Conservation (phyloP, 2,113 vertebrate species). For the Panurus biarmicus region DNA sequence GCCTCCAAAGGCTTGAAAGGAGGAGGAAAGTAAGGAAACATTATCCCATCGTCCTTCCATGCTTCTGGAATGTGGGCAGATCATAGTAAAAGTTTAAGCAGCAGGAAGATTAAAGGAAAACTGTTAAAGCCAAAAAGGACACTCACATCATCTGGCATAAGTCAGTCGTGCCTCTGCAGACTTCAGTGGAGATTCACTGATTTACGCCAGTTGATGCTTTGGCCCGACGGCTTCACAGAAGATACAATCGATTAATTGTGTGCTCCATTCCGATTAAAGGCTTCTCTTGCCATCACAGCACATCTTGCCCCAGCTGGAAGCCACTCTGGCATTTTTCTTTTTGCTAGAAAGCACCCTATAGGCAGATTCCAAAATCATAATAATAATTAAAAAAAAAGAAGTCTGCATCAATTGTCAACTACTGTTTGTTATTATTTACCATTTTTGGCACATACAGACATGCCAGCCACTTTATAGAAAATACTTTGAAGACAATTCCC, state of each 20-base stretch:
- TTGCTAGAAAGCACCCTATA: constrained; percentile 28
- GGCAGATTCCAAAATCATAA: constrained; percentile 29
- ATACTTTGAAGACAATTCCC: not conserved
- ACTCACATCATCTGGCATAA: constrained; percentile 40
- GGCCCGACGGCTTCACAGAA: not conserved
- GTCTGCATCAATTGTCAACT: not conserved
- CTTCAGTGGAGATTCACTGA: not conserved
- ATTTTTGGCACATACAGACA: not conserved
- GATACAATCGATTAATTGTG: constrained; percentile 19
- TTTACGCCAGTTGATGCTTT: constrained; percentile 29
- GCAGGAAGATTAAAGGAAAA: constrained; percentile 60
- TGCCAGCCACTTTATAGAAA: constrained; percentile 2
- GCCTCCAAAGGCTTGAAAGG: constrained; percentile 53
- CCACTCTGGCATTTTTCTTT: constrained; percentile 25
- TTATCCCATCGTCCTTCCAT: constrained; percentile 32
- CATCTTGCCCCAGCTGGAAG: constrained; percentile 44
- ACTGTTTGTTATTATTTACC: constrained; percentile 31
- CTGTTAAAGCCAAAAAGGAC: constrained; percentile 46
- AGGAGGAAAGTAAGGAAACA: constrained; percentile 54
- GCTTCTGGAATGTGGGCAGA: constrained; percentile 54
- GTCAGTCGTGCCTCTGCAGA: not conserved
- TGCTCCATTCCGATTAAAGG: not conserved
- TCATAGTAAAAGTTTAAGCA: constrained; percentile 54
- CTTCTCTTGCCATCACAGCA: not conserved
- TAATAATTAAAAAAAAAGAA: not conserved